These are phyloP conservation scores for Oxyura jamaicensis DNA, from an alignment of 2,113 vertebrate species.

Conservation along the genomic window DNA sequence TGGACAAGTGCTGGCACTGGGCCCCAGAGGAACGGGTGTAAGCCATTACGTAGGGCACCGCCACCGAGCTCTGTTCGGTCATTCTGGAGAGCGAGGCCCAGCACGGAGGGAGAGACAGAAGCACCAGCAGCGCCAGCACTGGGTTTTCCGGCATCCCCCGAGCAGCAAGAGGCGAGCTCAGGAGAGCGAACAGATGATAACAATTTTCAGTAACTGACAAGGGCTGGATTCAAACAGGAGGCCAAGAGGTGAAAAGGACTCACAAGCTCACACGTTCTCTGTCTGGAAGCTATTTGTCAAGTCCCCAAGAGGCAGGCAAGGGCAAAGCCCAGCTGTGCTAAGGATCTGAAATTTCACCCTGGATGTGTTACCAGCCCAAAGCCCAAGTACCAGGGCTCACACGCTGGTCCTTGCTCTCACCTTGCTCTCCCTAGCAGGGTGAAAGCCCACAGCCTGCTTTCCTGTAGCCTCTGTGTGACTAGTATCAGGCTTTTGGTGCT, in stretches of 20 bases:
- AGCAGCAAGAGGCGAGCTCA: background rate
- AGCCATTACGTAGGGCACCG: background rate
- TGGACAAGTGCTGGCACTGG: background rate
- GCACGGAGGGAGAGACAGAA: background rate
- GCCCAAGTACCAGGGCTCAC: background rate
- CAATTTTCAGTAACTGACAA: conserved; percentile 10
- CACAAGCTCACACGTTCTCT: background rate
- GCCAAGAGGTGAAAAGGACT: conserved; percentile 54
- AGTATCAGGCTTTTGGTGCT: background rate
- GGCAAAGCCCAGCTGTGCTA: conserved; percentile 36
- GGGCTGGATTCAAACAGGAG: background rate
- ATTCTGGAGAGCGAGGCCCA: background rate
- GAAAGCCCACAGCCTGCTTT: background rate
- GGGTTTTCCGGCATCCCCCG: background rate
- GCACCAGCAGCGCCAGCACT: background rate
- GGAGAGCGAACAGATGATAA: conserved; percentile 1
- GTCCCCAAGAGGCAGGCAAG: background rate
- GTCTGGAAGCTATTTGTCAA: conserved; percentile 49
- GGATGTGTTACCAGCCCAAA: background rate
- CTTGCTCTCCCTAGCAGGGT: accelerated
- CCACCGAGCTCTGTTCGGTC: background rate
- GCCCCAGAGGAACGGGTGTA: background rate
- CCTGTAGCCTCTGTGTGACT: background rate
- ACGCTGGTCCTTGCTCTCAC: background rate
- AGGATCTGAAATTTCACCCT: background rate